Evolutionary conservation across 2,888 invertebrate species (phyloP), one percentile per base, ranked within the genome.

Genomic region (Epirrita christyi): DNA sequence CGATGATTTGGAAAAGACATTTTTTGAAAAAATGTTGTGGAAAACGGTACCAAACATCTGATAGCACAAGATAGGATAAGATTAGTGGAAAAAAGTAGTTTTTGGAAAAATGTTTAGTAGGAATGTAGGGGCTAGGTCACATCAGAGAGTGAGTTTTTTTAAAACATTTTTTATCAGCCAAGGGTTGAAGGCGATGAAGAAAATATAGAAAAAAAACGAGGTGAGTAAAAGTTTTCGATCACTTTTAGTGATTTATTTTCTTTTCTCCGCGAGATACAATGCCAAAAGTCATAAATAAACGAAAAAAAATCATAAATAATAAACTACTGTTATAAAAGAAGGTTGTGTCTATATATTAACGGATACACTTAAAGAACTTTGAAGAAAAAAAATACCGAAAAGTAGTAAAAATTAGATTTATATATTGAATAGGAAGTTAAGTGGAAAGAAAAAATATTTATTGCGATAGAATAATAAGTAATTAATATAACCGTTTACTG

Each of bases 81-180:
- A 74, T 85, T 85, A 83, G 79, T 80, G 83, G 71, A 82, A 81
- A 85, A 83, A 79, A 75, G 83, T 90, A 91, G 91, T 86, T 92
- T 91, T 92, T 92, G 88, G 91, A 91, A 80, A 88, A 82, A 88
- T 91, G 89, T 92, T 91, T 89, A 86, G 82, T 86, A 88, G 85
- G 78, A 77, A 76, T 56, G 75, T 83, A 82, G 78, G 68, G 67
- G 71, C 46, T 73, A 77, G 79, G 71, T 77, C 77, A 78, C 81
- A 85, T 81, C 82, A 66, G 66, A 68, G 85, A 85, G 88, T 84
- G 86, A 85, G 85, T 83, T 84, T 84, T 85, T 85, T 64, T 82
- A 66, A 61, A 64, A 66, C 76, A 78, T 84, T 84, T 86, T 85
- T 77, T 85, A 85, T 78, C 80, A 72, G 78, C 76, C 68, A 78